Base-by-base conservation (phyloP, 1,140 invertebrate species). In the Trinorchestia longiramus region DNA sequence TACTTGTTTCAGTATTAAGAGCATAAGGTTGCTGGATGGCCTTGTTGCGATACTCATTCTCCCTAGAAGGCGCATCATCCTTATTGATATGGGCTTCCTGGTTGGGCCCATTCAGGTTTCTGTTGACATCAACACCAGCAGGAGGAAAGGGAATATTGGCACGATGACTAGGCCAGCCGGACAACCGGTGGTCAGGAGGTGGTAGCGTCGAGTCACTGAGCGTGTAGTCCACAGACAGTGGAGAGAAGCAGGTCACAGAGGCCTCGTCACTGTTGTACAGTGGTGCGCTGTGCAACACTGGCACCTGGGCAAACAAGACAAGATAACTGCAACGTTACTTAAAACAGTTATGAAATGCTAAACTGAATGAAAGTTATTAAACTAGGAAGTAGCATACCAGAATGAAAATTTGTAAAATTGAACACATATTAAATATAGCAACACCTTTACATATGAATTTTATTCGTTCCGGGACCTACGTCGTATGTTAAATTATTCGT, bases 201-300 rank as follows among this genome's bases (percentile, higher is more conserved):
- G 19, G 4, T 36, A 91, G 15, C 15, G 88, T 91, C 41, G 88
- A 19, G 11, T 94, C 43, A 40, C 43, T 94, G 41, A 94, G 43
- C 43, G 92, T 94, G 43, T 43, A 47, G 92, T 94, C 92, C 4
- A 40, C 92, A 19, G 43, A 17, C 41, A 94, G 92, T 0, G 92
- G 92, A 42, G 92, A 94, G 92, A 94, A 94, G 92, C 43, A 94
- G 3, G 92, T 94, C 43, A 94, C 43, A 40, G 92, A 94, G 41
- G 92, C 92, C 19, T 94, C 92, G 44, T 94, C 43, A 40, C 3
- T 11, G 44, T 0, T 8, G 43, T 23, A 19, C 4, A 36, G 43
- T 6, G 36, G 92, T 0, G 92, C 43, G 92, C 43, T 47, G 43
- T 94, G 43, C 44, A 94, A 0, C 92, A 94, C 92, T 8, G 92